Evolutionary conservation across 92 coral and sea anemone genomes (phyloP), one percentile per base, ranked within the genome.

Genomic region (Palythoa heliodiscus): DNA sequence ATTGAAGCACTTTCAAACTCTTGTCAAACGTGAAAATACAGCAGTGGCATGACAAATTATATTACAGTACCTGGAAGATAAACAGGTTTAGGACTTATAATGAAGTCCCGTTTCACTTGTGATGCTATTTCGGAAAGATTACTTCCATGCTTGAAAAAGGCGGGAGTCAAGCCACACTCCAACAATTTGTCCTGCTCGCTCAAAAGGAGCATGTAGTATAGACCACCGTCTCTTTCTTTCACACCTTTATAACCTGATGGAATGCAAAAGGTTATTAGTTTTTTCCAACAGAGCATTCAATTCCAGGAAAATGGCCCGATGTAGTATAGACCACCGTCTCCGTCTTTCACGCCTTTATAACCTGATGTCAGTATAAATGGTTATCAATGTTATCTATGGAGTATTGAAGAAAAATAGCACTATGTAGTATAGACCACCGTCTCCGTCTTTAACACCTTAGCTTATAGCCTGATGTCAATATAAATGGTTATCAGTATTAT

Each of bases 131-230:
- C 67, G 22, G 76, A 20, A 35, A 54, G 66, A 48, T 57, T 39
- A 23, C 17, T 71, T 14, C 63, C 73, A 60, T 66, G 9, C 58
- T 84, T 75, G 66, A 58, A 40, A 15, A 73, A 61, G 15, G 68
- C 87, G 8, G 91, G 78, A 52, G 71, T 81, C 39, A 92, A 84
- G 70, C 95, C 95, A 52, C 83, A 68, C 71, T 92, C 95, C 61
- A 86, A 63, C 13, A 90, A 53, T 16, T 53, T 73, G 58, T 78
- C 70, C 23, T 92, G 80, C n/a, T 82, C 86, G 15, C 77, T 90
- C 43, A 80, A 86, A 19, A 87, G 82, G 37, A 92, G 83, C 88
- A 83, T 86, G 87, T 92, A 88, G 40, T 69, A 92, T 55, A 90
- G 16, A 25, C 93, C 93, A 14, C 85, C 53, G 12, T 60, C 64